Base-by-base conservation (phyloP, 2,113 vertebrate genomes). In the Dromas ardeola region DNA sequence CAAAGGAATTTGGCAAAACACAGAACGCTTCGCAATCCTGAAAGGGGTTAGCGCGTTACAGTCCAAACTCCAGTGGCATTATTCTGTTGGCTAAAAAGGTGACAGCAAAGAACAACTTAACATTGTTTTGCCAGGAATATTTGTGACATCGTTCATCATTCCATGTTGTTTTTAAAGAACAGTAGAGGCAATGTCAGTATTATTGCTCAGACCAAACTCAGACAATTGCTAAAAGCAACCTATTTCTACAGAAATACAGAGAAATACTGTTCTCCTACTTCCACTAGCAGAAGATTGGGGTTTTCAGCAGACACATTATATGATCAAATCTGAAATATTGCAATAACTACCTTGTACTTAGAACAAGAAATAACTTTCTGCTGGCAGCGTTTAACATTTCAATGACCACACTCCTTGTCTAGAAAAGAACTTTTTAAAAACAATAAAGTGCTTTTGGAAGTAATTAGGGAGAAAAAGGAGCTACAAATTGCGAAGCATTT, bases 321-420 rank as follows among this genome's bases (percentile, higher is more conserved):
- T 53, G 56, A 93, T 42, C 40, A 36, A 43, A 88, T 70, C 71
- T 47, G 80, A 94, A 93, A 80, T 40, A 94, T 70, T 70, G 77
- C 85, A 95, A 66, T 92, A 95, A 88, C 86, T 65, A 76, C 73
- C 72, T 84, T 91, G 70, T 88, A 40, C 42, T 94, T n/a, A 66
- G 58, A 86, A 79, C 38, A 93, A 81, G 58, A 80, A 89, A 88
- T 81, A 83, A 42, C 65, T 84, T 90, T 77, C 50, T 63, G 50
- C 32, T 92, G 90, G 93, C 56, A 70, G 52, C 0, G 1, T 58
- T 86, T 88, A 53, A 87, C 67, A 78, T 94, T 86, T 62, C 40
- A 45, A 5, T 62, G 76, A 67, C 53, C 42, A 47, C 40, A 32
- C 26, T 81, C 26, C 32, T 62, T 49, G 32, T 29, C 55, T 50